Base-by-base conservation (phyloP, 2,797 vertebrate genomes). In the Diglossa cyanea region DNA sequence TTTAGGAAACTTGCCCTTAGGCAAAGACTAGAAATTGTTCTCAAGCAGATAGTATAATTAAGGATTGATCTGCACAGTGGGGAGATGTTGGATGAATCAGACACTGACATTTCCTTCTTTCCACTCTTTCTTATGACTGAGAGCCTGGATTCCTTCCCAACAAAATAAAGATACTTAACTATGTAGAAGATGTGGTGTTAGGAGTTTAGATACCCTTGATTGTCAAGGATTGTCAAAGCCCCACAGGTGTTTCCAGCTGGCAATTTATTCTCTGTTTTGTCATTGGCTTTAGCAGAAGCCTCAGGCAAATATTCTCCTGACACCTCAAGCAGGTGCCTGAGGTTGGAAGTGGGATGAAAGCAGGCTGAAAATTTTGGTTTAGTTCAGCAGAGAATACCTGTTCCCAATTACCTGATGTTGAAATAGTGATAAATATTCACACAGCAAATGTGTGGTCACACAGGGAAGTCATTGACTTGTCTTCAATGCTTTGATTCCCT, bases 51-150 rank as follows among this genome's bases (percentile, higher is more conserved):
- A 95, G 79, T 57, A 71, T 95, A 95, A 96, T 95, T 95, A 97
- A 95, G 91, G 95, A 94, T 96, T 97, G 95, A 96, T 95, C 95
- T 81, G 93, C 91, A 93, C 91, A 90, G 95, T 81, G 63, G 87
- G 91, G 91, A 96, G 79, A 95, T 78, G 60, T 2, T 86, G 80
- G 85, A 94, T 92, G 95, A 94, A 95, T 95, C 95, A 95, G 95
- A 74, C n/a, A 11, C 30, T 95, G 93, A 96, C 79, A 91, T 86
- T 95, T 91, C 89, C 79, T 90, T 81, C 73, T 88, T 86, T 96
- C 67, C 66, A 50, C 67, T 86, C 93, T 90, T 85, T 86, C 62
- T 80, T 61, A 23, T 4, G 26, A 81, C 58, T 83, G 87, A 75
- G 84, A 80, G 35, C 68, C 82, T 95, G 88, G 62, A 84, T 88